These are phyloP conservation scores for Zygaena filipendulae DNA, from an alignment of 2,888 invertebrate genomes.

Conservation along the genomic window DNA sequence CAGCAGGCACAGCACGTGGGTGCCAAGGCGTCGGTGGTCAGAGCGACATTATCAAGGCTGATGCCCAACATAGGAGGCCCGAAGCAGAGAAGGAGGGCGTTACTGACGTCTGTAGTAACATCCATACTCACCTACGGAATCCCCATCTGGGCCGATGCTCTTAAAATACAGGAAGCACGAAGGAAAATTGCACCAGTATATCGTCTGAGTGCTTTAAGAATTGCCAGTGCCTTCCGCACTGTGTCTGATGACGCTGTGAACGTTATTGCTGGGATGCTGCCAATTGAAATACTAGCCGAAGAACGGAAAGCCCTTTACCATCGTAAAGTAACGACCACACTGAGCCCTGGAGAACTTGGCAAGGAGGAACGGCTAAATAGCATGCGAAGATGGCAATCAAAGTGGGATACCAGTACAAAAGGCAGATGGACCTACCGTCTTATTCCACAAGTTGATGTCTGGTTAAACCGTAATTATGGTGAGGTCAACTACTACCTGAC, in stretches of 20 bases:
- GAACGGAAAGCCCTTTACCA: constrained; percentile 1
- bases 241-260: constrained; percentile 2
- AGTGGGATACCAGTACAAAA: neutral
- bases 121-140: constrained; percentile 1
- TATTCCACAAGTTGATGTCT: neutral
- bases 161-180: neutral
- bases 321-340: neutral
- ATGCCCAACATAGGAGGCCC: constrained; percentile 4
- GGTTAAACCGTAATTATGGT: too few relatives aligned
- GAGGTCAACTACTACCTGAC: constrained; percentile 4
- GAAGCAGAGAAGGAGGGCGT: neutral
- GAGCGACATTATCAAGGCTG: neutral
- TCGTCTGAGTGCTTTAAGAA: neutral
- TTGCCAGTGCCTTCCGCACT: constrained; percentile 2
- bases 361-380: constrained; percentile 1
- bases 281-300: constrained; percentile 1
- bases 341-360: neutral
- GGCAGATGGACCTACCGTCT: constrained; percentile 1
- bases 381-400: neutral
- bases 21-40: constrained; percentile 1
- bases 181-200: too few relatives aligned
- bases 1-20: constrained; percentile 1
- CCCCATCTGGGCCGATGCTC: constrained; percentile 1
- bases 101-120: constrained; percentile 1
- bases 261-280: constrained; percentile 2